Evolutionary conservation across 2,888 invertebrate species (phyloP), one percentile per base, ranked within the genome.

Genomic region (Thecophora atra): DNA sequence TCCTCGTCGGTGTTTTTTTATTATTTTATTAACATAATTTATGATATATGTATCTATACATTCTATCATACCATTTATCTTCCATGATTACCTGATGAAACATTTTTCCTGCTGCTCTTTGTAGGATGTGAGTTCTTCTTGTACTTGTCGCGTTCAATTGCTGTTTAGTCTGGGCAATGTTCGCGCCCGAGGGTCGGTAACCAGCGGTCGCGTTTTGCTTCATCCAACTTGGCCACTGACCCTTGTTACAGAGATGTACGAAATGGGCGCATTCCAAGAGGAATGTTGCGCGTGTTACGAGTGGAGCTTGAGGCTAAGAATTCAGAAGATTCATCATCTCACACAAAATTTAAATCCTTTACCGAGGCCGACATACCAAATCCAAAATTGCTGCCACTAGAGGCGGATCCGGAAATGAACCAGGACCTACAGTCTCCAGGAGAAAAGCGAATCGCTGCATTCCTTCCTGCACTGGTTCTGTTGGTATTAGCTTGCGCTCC

Each of bases 181-280:
- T 87, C 30, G 93, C 91, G 47, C 92, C 92, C 0, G 86, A 86
- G 0, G 91, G 91, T 62, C 94, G 88, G 82, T 92, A 93, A 81
- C 93, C 90, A 8, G 93, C 91, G 30, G 80, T 77, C 75, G 92
- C 88, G 82, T 93, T 94, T 11, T 95, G 91, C 86, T 97, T 97
- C 91, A 98, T 94, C 98, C 99, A 99, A 71, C 93, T 91, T 0
- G 99, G 99, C 99, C 99, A 99, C 79, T 97, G 96, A 0, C 98
- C 98, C 83, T 96, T 95, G 86, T 99, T 99, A 86, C 99, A 99
- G 77, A 96, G 92, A 83, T 99, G 98, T 2, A 99, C 98, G 79
- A 99, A 94, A 84, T 98, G 94, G 0, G 98, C 94, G 85, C 98
- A 98, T 87, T 99, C 99, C 74, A 99, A 86, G 8, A 99, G 87